Base-by-base conservation (phyloP, 2,888 invertebrate genomes). In the Celastrina argiolus region DNA sequence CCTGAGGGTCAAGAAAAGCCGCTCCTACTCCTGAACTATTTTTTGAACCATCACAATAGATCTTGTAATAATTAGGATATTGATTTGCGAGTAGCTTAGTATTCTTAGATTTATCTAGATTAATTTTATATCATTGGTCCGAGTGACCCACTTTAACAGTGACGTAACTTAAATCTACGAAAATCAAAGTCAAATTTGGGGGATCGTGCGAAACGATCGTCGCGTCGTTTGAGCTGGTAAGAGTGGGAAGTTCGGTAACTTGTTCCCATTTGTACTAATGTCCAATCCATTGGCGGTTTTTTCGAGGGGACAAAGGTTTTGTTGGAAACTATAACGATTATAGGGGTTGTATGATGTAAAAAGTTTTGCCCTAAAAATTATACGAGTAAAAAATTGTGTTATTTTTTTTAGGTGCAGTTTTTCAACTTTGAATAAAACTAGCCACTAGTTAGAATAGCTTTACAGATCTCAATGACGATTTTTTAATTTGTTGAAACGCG, bases 111-210 rank as follows among this genome's bases (percentile, higher is more conserved):
- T 22, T 22, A 10, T 51, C 22, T 51, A 26, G 14, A 26, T 22
- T n/a, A n/a, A 51, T 51, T 51, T 22, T 22, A 26, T 22, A 26
- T 51, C 51, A 3, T 51, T 18, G 22, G 22, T 51, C 51, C 22
- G 22, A 51, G 22, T 51, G 51, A 22, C 51, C 51, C 51, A 51
- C 51, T 51, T 51, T 51, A 51, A 18, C 22, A 12, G 5, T 22
- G 18, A 22, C 10, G 12, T 5, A 22, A 51, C 51, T 68, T 56
- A 68, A 70, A 70, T 66, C 69, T 67, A 72, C 72, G 70, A 71
- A 72, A 71, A 74, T 75, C 72, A 73, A 74, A 74, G 66, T 73
- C 67, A 69, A 69, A 71, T 74, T 71, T 67, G 65, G 67, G 67
- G 65, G 64, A 65, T 69, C 68, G 67, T 68, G 36, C 42, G 66